A percentile compares a stretch with the other conserved stretches of the same genome.
Conservation (phyloP, 1,140 invertebrate species). For the Hypothenemus hampei region DNA sequence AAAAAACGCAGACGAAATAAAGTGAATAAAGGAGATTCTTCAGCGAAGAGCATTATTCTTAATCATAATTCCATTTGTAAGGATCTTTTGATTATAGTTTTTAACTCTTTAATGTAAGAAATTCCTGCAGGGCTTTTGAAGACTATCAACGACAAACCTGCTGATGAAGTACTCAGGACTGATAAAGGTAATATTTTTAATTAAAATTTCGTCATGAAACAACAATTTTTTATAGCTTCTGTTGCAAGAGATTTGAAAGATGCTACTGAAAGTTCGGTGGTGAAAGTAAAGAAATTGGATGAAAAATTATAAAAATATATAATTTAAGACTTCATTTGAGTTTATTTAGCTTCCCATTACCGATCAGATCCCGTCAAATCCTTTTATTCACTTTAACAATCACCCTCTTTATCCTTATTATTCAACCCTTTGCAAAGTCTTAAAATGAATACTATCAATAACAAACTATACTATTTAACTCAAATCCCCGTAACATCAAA, state of each 20-base stretch:
- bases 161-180: constrained; percentile 15
- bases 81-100: neutral
- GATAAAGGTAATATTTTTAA: constrained; percentile 16
- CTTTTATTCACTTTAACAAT: too few relatives aligned
- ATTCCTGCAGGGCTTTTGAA: constrained; percentile 14
- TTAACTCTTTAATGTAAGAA: neutral
- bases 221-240: constrained; percentile 11
- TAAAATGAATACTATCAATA: neutral
- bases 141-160: constrained; percentile 21
- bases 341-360: too few relatives aligned
- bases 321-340: too few relatives aligned
- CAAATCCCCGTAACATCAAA: neutral
- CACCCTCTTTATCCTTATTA: neutral
- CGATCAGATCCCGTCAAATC: too few relatives aligned
- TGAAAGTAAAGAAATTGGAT: constrained; percentile 10
- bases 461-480: neutral
- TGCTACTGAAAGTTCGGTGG: constrained; percentile 13
- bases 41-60: constrained; percentile 8
- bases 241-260: constrained; percentile 16
- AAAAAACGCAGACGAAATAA: neutral
- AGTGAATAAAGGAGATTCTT: neutral
- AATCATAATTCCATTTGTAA: constrained; percentile 13
- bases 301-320: neutral
- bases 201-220: neutral
- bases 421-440: neutral